These are phyloP conservation scores for human DNA, from an alignment of 2,113 vertebrate species.

Conservation along the genomic window DNA sequence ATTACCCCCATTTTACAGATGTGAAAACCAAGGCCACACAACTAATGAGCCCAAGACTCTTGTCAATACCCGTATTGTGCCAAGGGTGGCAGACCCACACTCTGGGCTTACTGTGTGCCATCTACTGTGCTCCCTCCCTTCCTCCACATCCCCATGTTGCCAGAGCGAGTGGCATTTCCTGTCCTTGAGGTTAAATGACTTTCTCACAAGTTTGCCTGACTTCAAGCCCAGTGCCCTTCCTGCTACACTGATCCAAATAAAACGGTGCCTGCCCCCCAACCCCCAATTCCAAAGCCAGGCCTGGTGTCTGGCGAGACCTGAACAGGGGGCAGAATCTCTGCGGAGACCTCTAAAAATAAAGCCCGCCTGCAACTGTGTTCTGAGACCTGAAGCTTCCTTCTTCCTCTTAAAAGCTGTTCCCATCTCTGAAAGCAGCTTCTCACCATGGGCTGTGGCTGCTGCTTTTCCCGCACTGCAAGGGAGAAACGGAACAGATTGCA, in stretches of 20 bases:
- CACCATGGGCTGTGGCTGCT: neutral
- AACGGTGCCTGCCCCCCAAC: neutral
- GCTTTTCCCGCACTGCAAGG: constrained; percentile 16
- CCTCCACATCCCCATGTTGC: neutral
- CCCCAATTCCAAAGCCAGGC: neutral
- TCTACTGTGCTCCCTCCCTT: neutral
- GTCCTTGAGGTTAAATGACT: neutral
- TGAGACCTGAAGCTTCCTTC: neutral
- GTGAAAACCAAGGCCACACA: neutral
- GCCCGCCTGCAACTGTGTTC: neutral
- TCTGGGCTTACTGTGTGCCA: neutral
- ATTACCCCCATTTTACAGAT: neutral
- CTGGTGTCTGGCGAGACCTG: neutral
- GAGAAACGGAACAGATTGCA: constrained; percentile 26
- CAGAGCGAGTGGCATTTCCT: neutral
- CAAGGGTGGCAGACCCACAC: neutral
- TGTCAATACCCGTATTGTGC: fast-evolving
- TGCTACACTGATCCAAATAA: neutral
- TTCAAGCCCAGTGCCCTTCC: neutral
- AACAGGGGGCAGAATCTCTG: neutral
- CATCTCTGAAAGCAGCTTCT: neutral
- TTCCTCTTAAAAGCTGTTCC: neutral
- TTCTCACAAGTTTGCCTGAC: neutral
- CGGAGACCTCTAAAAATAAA: neutral
- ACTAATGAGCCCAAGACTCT: neutral